Evolutionary conservation across 92 coral and sea anemone genomes (phyloP), one percentile per base, ranked within the genome.

Genomic region (Palythoa grandis): DNA sequence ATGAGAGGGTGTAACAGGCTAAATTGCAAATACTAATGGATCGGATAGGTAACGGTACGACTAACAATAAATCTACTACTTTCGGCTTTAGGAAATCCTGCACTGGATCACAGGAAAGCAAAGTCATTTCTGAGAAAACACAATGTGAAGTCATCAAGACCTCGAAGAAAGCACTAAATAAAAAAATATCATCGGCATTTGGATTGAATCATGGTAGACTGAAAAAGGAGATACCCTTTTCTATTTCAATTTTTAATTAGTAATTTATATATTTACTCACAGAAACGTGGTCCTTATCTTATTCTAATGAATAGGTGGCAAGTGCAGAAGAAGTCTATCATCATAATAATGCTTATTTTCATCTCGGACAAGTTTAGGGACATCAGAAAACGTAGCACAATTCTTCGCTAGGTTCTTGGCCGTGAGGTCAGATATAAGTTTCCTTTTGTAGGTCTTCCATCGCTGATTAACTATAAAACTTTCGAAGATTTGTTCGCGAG

Each of bases 401-500:
- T 80, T 47, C 16, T 53, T 35, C 15, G 15, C 85, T 1, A 9
- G 53, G 3, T 2, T 66, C 38, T 24, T 65, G 13, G 85, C 85
- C 17, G 70, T 29, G 8, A 80, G 22, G 17, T 80, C 85, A 40
- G 74, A 80, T 39, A 80, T 50, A 14, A 80, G 60, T 65, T 52
- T 80, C 43, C 74, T 66, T 19, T 80, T 80, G 58, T 80, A 80
- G 15, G 53, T 80, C 25, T 48, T 80, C 85, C 85, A 80, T 9
- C 85, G 74, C 22, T 80, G 85, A 66, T 80, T 80, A 65, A 65
- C 54, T 17, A 80, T 39, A 52, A 80, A 80, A 35, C 85, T 80
- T 40, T 80, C 85, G 22, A 80, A 80, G 85, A 80, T 80, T 67
- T 80, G 73, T 48, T 80, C 58, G 19, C 85, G 85, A 23, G 58